These are phyloP conservation scores for Anguilla marmorata DNA, from an alignment of 2,797 vertebrate genomes.

Conservation along the genomic window DNA sequence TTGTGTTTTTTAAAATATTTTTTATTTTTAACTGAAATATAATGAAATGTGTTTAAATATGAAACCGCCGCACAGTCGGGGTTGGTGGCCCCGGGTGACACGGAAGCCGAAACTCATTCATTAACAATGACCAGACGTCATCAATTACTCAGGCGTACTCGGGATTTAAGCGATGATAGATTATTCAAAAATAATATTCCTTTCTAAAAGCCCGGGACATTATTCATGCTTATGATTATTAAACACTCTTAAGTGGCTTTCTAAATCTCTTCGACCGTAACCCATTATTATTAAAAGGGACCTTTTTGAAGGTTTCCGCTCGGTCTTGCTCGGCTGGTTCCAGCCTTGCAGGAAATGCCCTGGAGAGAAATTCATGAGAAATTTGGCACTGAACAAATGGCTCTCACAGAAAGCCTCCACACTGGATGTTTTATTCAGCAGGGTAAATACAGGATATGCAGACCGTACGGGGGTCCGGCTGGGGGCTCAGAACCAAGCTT, in stretches of 20 bases:
- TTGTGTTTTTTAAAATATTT: neutral
- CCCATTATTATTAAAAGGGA: constrained; percentile 11
- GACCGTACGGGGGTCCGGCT: neutral
- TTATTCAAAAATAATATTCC: neutral
- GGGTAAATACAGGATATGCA: neutral
- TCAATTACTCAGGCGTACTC: neutral
- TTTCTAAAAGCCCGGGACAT: neutral
- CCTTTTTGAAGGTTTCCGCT: neutral
- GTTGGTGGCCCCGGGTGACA: neutral
- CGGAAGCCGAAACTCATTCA: neutral
- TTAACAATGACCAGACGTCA: neutral
- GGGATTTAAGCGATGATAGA: neutral
- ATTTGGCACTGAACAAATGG: constrained; percentile 2
- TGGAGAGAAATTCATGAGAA: constrained; percentile 2
- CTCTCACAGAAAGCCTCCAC: neutral
- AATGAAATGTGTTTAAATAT: neutral
- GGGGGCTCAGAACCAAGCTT: neutral
- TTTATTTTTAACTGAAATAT: neutral
- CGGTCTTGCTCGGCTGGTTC: neutral
- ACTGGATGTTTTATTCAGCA: constrained; percentile 3
- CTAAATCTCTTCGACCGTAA: neutral
- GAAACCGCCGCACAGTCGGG: neutral
- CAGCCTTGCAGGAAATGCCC: constrained; percentile 8
- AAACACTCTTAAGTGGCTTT: constrained; percentile 4
- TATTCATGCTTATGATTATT: constrained; percentile 7